Base-by-base conservation (phyloP, 2,888 invertebrate species). In the Chymomyza caudatula region DNA sequence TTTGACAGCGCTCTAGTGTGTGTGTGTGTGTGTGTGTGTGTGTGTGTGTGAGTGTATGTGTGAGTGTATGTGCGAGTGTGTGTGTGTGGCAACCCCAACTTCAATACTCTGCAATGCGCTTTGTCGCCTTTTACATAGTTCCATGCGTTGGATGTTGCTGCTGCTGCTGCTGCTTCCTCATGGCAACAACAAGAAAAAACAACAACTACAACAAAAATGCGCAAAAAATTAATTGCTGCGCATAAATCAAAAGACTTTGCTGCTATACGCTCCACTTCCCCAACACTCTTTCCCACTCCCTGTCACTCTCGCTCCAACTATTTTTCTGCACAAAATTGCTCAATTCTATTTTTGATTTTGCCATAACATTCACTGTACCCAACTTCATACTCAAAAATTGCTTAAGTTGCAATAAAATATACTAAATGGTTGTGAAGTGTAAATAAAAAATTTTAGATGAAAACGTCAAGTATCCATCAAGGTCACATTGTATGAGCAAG, bases 221-320 rank as follows among this genome's bases (percentile, higher is more conserved):
- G 86, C 82, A 85, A 87, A 85, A 86, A 87, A 87, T 87, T 86
- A 86, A 86, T 86, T 86, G 86, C 81, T 83, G 76, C 67, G 74
- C 85, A 86, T 86, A 86, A 86, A 86, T 86, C 86, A 87, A 86
- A 87, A 86, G 80, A 72, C 74, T 83, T 74, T 87, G 58, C 22
- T 51, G 19, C 47, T 79, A 75, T 60, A 22, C 56, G 59, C 61
- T 29, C 22, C 63, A 37, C 37, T 25, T 37, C 56, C 42, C 25
- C 54, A 54, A 5, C 72, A 52, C 53, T 6, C 43, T 11, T 15
- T 23, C 57, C 20, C 15, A 29, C 4, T 43, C 43, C 23, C 37
- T n/a, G n/a, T n/a, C n/a, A 60, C 20, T 53, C 17, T 3, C n/a
- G 11, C 13, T 11, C 5, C 29, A 29, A 0, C 15, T 17, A 15